These are phyloP conservation scores for Gallinago paraguaiae DNA, from an alignment of 2,113 vertebrate genomes.

Conservation along the genomic window DNA sequence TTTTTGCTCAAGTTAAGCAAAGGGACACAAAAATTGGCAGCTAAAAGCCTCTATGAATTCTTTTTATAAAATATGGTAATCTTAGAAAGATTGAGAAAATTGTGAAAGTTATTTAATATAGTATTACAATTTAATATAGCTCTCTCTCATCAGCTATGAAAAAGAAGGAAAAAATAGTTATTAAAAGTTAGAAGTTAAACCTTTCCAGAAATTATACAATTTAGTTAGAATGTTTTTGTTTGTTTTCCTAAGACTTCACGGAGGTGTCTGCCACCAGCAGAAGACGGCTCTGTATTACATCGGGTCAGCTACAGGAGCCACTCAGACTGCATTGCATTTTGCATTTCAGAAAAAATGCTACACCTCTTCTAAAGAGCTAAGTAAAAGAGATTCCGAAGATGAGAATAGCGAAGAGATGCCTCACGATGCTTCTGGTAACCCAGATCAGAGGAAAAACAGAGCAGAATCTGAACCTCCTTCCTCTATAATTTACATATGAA, in stretches of 20 bases:
- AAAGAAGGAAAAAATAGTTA: not conserved
- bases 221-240: not conserved
- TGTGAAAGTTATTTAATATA: not conserved
- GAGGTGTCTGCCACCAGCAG: not conserved
- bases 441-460: not conserved
- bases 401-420: not conserved
- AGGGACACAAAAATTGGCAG: not conserved
- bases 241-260: not conserved
- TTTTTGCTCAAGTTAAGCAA: conserved; percentile 28
- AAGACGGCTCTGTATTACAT: not conserved
- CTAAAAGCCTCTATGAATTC: not conserved
- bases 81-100: not conserved
- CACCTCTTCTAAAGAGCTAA: not conserved
- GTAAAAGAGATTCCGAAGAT: not conserved
- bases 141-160: not conserved
- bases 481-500: not conserved
- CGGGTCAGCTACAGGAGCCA: not conserved
- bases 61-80: not conserved
- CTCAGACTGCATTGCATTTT: not conserved
- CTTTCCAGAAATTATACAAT: not conserved
- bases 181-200: not conserved
- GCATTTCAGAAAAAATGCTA: not conserved
- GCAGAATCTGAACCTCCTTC: not conserved
- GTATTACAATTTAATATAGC: not conserved
- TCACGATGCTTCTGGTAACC: not conserved